phyloP scores from a whole-genome alignment of 1,140 invertebrate genomes.

The Panagrolaimus sp. region DNA sequence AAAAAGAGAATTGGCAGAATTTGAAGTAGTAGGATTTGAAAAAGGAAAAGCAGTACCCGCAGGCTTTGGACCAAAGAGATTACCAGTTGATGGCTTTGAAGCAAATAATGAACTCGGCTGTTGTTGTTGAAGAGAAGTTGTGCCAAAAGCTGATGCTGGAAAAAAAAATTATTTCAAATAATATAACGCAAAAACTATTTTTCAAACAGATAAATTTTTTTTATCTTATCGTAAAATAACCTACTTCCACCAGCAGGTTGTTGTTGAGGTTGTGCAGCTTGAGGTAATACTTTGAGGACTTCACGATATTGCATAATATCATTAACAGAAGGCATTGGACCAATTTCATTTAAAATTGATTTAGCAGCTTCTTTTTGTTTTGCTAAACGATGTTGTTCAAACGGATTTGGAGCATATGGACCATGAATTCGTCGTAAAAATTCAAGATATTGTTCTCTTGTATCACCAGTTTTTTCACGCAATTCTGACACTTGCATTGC shows the following conservation, averaged over 20 bases:
- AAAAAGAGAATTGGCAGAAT: background rate
- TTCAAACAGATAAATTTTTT: no score
- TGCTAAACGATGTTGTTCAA: background rate
- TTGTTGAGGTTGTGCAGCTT: no score
- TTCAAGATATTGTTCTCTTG: constrained; percentile 1
- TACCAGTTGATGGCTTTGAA: background rate
- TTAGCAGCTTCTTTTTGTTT: background rate
- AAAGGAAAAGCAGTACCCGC: background rate
- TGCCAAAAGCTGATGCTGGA: background rate
- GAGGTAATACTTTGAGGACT: background rate
- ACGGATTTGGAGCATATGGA: background rate
- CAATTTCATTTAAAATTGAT: background rate
- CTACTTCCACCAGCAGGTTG: no score
- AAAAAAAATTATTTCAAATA: background rate
- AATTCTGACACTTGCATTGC: background rate
- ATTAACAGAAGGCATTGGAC: background rate
- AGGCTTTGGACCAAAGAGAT: background rate
- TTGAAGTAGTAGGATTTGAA: background rate
- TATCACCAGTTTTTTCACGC: background rate
- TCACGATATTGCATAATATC: constrained; percentile 14
- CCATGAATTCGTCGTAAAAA: background rate
- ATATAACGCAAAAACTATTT: no score
- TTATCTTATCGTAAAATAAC: no score
- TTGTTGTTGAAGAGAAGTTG: background rate
- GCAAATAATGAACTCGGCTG: background rate